phyloP scores from a whole-genome alignment of 2,888 invertebrate species.

The Dynastes maya region DNA sequence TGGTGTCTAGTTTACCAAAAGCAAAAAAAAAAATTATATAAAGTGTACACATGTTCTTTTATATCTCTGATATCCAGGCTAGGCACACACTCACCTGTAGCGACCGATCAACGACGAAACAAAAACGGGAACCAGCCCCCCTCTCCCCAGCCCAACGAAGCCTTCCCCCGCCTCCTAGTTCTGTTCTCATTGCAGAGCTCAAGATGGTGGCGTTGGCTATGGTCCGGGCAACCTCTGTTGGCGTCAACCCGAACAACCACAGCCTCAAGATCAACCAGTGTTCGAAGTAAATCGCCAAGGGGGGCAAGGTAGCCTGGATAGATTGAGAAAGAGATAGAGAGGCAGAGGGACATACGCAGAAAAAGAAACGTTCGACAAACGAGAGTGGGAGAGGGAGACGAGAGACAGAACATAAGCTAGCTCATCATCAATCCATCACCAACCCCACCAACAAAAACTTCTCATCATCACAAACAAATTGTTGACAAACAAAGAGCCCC shows the following conservation, averaged over 20 bases:
- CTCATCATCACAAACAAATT: conserved; percentile 19
- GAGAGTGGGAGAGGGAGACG: too few species aligned
- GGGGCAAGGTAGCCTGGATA: conserved; percentile 76
- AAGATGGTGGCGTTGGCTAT: conserved; percentile 66
- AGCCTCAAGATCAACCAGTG: conserved; percentile 71
- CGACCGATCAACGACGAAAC: neutral
- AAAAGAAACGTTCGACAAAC: too few species aligned
- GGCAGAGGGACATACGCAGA: conserved; percentile 57
- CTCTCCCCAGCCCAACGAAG: conserved; percentile 38
- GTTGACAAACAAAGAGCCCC: conserved; percentile 55
- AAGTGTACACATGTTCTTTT: conserved; percentile 16
- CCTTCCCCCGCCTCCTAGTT: conserved; percentile 71
- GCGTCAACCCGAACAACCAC: neutral
- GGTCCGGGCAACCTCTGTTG: conserved; percentile 66
- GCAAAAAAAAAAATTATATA: neutral
- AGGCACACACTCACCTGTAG: conserved; percentile 32
- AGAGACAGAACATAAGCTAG: conserved; percentile 68
- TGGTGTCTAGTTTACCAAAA: conserved; percentile 22
- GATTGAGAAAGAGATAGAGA: conserved; percentile 68
- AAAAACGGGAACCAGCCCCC: neutral
- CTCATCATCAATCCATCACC: conserved; percentile 60
- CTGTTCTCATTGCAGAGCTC: conserved; percentile 77
- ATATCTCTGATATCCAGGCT: conserved; percentile 56
- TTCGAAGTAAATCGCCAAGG: conserved; percentile 71
- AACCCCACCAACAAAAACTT: conserved; percentile 62